These are phyloP conservation scores for Stenodema calcarata DNA, from an alignment of 2,888 invertebrate genomes.

Conservation along the genomic window DNA sequence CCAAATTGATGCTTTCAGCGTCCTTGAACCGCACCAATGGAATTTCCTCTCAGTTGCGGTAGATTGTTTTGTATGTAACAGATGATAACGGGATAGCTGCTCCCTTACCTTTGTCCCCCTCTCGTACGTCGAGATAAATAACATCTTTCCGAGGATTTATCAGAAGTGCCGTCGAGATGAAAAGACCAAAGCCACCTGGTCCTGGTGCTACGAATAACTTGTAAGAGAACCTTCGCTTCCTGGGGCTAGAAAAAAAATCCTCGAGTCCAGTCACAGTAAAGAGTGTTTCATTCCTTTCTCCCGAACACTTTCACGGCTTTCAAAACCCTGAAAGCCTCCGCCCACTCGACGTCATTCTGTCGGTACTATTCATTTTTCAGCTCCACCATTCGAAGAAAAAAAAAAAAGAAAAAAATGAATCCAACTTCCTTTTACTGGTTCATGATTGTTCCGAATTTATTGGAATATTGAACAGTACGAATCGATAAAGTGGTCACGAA, in stretches of 20 bases:
- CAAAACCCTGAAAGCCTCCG: background rate
- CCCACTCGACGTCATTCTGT: background rate
- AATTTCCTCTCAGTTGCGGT: background rate
- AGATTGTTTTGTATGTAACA: background rate
- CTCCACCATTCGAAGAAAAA: background rate
- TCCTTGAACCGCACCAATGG: background rate
- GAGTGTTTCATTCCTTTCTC: background rate
- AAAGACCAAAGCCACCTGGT: constrained; percentile 22
- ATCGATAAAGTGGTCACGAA: too few species aligned
- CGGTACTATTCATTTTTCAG: background rate
- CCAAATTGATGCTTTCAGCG: too few species aligned
- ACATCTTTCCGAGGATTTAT: background rate
- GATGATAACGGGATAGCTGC: background rate
- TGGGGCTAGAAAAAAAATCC: background rate
- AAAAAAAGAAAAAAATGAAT: too few species aligned
- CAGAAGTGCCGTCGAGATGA: constrained; percentile 16
- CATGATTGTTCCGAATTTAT: too few species aligned
- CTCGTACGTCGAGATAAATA: background rate
- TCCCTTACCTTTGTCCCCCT: background rate
- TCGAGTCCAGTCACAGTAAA: background rate
- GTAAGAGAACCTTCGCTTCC: background rate
- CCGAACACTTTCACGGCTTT: background rate
- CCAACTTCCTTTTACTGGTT: too few species aligned
- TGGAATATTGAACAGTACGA: too few species aligned
- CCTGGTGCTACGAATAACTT: constrained; percentile 7